Evolutionary conservation across 2,797 vertebrate genomes (phyloP), one percentile per base, ranked within the genome.

Genomic region (Sciurus carolinensis): DNA sequence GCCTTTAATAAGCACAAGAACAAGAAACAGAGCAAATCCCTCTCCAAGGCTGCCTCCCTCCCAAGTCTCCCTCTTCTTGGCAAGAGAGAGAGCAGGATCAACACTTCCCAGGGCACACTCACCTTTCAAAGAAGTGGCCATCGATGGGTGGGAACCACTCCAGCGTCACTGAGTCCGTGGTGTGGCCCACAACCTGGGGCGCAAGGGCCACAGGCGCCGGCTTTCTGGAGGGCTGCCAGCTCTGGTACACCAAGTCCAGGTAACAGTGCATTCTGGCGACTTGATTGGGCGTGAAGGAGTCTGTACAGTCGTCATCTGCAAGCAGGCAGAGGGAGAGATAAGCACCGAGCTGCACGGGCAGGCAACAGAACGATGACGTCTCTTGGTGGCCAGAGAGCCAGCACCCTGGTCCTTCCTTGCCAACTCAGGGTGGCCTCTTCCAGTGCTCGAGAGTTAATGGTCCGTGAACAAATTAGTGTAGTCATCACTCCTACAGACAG

Each of bases 261-360:
- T 99, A 99, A 97, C 99, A 99, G 98, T 99, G 99, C 99, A 99
- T 99, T 97, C 99, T 99, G 44, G 99, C 99, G 83, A 99, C 99
- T 98, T 99, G 99, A 98, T 99, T 99, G 97, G 99, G 99, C 0
- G 99, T 99, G 98, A 99, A 99, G 97, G 99, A 99, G 98, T 99
- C 98, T 0, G 99, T 99, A 97, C 99, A 99, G 98, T 99, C 99
- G 44, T 99, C 99, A 0, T 99, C 99, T 99, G 97, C 11, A 98
- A 98, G 89, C 30, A 87, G 85, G 91, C 47, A 96, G 75, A 93
- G 79, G 83, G 57, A 90, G 54, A 97, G 91, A 96, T 87, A 95
- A 98, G 96, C 95, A 76, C 24, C 12, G 12, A 44, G 24, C 91
- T 67, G 96, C 1, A 0, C 0, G 0, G 91, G 95, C 87, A 30